Conservation (phyloP, 1,140 invertebrate species). For the Parapsyche elsis region DNA sequence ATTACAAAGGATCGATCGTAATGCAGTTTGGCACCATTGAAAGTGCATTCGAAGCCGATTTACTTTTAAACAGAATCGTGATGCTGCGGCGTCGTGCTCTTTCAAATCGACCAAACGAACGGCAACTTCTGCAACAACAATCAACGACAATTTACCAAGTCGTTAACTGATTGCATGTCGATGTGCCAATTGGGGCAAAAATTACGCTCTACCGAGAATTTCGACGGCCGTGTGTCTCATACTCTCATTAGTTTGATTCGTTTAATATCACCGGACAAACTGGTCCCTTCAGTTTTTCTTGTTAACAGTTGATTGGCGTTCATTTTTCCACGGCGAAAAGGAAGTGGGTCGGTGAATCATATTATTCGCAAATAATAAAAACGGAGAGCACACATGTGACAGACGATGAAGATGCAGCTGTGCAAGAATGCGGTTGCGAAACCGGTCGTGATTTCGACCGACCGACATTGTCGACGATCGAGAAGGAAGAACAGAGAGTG, state of each 20-base stretch:
- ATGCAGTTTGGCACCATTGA: too few relatives aligned
- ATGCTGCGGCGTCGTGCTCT: background rate
- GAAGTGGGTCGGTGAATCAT: background rate
- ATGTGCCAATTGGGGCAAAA: constrained; percentile 36
- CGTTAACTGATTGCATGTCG: constrained; percentile 33
- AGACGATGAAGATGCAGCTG: constrained; percentile 17
- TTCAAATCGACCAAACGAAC: background rate
- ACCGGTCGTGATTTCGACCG: constrained; percentile 28
- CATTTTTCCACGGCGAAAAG: background rate
- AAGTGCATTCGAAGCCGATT: too few relatives aligned
- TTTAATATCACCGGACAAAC: constrained; percentile 1
- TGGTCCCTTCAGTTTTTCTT: background rate
- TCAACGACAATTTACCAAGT: constrained; percentile 25
- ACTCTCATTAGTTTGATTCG: constrained; percentile 36
- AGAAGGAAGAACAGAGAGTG: background rate
- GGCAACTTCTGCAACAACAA: constrained; percentile 4
- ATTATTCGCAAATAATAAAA: background rate
- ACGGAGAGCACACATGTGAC: background rate
- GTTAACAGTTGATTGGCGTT: background rate
- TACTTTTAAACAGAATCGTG: background rate
- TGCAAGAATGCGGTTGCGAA: constrained; percentile 17
- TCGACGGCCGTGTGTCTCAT: background rate
- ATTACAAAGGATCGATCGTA: too few relatives aligned
- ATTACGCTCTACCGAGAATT: constrained; percentile 30
- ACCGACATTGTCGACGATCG: background rate